Percentiles rank a stretch among this genome's conserved stretches.
phyloP scores from a whole-genome alignment of 2,888 invertebrate species.

The Gastrophysa polygoni region DNA sequence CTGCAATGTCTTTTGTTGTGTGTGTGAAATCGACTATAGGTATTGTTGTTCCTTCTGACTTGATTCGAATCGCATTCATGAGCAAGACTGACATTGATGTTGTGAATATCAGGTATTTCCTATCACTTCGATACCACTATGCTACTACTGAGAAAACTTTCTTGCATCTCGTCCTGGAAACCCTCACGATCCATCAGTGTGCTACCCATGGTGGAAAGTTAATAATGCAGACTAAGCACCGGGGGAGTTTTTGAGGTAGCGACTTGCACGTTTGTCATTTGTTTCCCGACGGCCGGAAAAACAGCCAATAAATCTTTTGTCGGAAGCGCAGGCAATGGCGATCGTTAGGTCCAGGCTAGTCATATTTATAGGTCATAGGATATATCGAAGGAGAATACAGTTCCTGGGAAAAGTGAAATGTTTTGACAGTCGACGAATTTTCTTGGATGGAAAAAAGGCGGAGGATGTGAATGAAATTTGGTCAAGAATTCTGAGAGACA shows the following conservation, averaged over 20 bases:
- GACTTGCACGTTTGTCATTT: conserved; percentile 50
- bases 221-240: conserved; percentile 38
- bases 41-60: no score
- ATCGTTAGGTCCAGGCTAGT: conserved; percentile 22
- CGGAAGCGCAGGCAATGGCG: conserved; percentile 45
- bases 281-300: conserved; percentile 50
- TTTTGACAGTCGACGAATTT: neutral
- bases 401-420: neutral
- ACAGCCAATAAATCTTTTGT: conserved; percentile 51
- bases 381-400: neutral
- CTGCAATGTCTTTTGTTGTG: no score
- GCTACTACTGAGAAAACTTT: no score
- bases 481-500: no score
- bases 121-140: no score
- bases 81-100: no score
- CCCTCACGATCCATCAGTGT: neutral
- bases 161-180: neutral
- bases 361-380: conserved; percentile 20
- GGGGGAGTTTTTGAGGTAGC: conserved; percentile 31
- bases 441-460: no score
- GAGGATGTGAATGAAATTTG: no score
- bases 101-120: no score
- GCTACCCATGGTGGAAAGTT: conserved; percentile 15
- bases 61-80: no score
- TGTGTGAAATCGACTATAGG: no score